phyloP scores from a whole-genome alignment of 2,888 invertebrate genomes.

The Nectonema munidae region DNA sequence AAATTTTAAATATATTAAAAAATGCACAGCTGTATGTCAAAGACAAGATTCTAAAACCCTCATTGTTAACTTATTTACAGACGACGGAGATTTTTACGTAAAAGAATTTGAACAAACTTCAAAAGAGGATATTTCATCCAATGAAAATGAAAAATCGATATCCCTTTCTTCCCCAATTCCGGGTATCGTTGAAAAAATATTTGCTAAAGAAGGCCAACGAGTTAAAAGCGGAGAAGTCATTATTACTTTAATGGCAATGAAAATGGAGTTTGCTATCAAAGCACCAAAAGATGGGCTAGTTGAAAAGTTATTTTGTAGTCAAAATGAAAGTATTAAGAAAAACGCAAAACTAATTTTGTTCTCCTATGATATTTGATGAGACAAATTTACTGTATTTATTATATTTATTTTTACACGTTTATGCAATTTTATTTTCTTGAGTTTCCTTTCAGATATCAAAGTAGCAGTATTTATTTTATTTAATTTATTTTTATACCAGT shows the following conservation, averaged over 20 bases:
- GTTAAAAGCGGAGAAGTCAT: conserved; percentile 59
- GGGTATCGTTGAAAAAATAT: conserved; percentile 58
- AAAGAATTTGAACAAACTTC: conserved; percentile 26
- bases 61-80: conserved; percentile 14
- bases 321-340: conserved; percentile 51
- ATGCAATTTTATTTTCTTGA: too few species aligned
- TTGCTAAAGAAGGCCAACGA: conserved; percentile 42
- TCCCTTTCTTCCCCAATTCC: conserved; percentile 54
- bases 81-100: conserved; percentile 34
- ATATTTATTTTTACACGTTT: too few species aligned
- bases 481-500: too few species aligned
- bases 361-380: too few species aligned
- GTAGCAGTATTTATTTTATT: too few species aligned
- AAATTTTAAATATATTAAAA: too few species aligned
- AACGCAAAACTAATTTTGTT: too few species aligned
- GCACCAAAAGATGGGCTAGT: conserved; percentile 45
- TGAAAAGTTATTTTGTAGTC: conserved; percentile 34
- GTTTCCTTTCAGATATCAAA: too few species aligned
- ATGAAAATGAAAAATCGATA: conserved; percentile 19
- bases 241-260: conserved; percentile 86
- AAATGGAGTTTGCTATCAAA: conserved; percentile 87
- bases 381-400: too few species aligned
- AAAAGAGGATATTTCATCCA: conserved; percentile 1
- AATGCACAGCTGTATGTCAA: too few species aligned
- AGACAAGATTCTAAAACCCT: too few species aligned